Evolutionary conservation across 2,113 vertebrate species (phyloP), one percentile per base, ranked within the genome.

Genomic region (Neofelis nebulosa): DNA sequence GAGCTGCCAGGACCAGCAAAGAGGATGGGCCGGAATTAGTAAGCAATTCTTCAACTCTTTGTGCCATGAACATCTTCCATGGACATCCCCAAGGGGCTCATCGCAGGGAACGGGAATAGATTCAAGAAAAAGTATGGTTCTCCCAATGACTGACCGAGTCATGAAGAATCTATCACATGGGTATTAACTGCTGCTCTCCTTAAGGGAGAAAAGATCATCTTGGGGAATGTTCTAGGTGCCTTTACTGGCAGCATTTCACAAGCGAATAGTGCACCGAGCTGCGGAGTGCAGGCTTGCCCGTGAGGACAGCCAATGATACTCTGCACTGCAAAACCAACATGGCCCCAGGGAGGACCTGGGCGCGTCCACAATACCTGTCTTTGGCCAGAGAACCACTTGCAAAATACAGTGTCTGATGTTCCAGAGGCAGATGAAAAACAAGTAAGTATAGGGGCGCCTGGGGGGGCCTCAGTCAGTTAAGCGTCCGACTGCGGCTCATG

Each of bases 351-450:
- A 61, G 36, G 41, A 5, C 31, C 71, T 10, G 8, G 38, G 23
- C 2, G 2, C 7, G 0, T 7, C 79, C 25, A 29, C 5, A 1
- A 8, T 1, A 48, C 9, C 27, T 3, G 4, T 36, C 74, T 7
- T 41, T 4, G 2, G 27, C 11, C 69, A 65, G 16, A 31, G 1
- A 45, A 41, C 55, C 29, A 4, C 52, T 12, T 7, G 27, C n/a
- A 29, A 69, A 90, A 69, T 1, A 23, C 38, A 7, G n/a, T 10
- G 45, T 16, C 95, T 33, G 38, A 3, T 21, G 66, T 18, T 63
- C 87, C 23, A 31, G 21, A 29, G 18, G n/a, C 11, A 16, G 52
- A 52, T 16, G 36, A 13, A 3, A 8, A 66, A 14, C 31, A 4
- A 0, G 50, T 2, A n/a, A 5, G 7, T 21, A 8, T 14, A 61